Percentiles rank a stretch among this genome's conserved stretches.
Evolutionary conservation across 2,113 vertebrate species (phyloP).

Genomic region (Physeter macrocephalus): DNA sequence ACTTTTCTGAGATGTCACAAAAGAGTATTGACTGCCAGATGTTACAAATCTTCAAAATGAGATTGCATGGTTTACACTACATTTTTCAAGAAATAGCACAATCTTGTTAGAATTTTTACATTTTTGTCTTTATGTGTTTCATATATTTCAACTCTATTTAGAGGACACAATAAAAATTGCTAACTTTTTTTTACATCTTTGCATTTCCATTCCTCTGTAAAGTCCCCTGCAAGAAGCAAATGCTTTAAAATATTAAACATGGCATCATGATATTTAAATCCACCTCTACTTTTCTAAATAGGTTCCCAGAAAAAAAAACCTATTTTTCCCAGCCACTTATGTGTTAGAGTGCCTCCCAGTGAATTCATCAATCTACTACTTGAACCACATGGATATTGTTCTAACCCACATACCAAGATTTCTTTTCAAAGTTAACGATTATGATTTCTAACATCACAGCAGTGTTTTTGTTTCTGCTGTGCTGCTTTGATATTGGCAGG

Average conservation of each 20-base stretch:
- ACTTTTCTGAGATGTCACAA: neutral
- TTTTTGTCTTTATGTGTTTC: neutral
- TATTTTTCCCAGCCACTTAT: constrained; percentile 22
- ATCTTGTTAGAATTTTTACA: neutral
- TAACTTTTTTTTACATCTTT: neutral
- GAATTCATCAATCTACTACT: constrained; percentile 39
- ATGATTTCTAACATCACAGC: constrained; percentile 50
- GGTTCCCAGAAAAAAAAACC: constrained; percentile 43
- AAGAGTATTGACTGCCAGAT: neutral
- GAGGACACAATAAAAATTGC: neutral
- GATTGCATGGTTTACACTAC: neutral
- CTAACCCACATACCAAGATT: constrained; percentile 49
- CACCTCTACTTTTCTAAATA: constrained; percentile 20
- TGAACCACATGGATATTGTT: constrained; percentile 50
- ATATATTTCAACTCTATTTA: neutral
- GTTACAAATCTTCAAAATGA: neutral
- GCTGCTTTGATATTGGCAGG: constrained; percentile 73
- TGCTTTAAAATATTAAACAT: constrained; percentile 45
- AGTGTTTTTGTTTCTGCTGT: constrained; percentile 69
- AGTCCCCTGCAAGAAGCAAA: constrained; percentile 37
- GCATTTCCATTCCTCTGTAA: neutral
- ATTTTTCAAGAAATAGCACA: neutral
- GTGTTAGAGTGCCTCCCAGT: constrained; percentile 37
- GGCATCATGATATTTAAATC: constrained; percentile 46
- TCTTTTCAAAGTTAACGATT: constrained; percentile 59